Base-by-base conservation (phyloP, 2,888 invertebrate genomes). In the Saturnia japonica region DNA sequence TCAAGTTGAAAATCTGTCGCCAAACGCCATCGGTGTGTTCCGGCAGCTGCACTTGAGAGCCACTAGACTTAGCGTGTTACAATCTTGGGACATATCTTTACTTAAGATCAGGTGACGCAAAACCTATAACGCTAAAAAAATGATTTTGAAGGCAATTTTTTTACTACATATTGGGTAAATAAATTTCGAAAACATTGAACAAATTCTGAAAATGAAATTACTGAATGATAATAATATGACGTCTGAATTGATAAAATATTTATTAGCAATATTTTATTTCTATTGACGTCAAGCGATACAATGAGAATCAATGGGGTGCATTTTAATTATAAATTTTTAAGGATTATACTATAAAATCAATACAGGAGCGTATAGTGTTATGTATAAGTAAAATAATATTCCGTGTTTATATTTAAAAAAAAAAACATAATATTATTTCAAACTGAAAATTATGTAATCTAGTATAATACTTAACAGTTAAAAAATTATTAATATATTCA, bases 231-330 rank as follows among this genome's bases (percentile, higher is more conserved):
- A 60, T 28, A 60, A 28, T 60, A 60, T 60, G 57, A 60, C 25
- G 57, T 60, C 14, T 2, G 28, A 60, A 60, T 85, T 85, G 83
- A 85, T 86, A 80, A 80, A 85, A 85, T 82, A 74, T 79, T 82
- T 83, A 84, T 81, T 79, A 81, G 75, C 72, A 76, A 75, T 76
- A 82, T 81, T 78, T 78, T 82, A 80, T 77, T 73, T 78, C 75
- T 74, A 85, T 84, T 92, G 91, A 91, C 91, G 91, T 92, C 92
- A 91, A 79, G 11, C 42, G 22, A 51, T 64, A 40, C 67, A 54
- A 70, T 67, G 66, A 57, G 67, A 67, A 57, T 67, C 67, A 42
- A 70, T 16, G 42, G 42, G 70, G 70, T 67, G 54, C 57, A 67
- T 70, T 70, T 70, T 70, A 40, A 70, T 25, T 67, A 67, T n/a